These are phyloP conservation scores for Brenthis ino DNA, from an alignment of 2,888 invertebrate genomes.

Conservation along the genomic window DNA sequence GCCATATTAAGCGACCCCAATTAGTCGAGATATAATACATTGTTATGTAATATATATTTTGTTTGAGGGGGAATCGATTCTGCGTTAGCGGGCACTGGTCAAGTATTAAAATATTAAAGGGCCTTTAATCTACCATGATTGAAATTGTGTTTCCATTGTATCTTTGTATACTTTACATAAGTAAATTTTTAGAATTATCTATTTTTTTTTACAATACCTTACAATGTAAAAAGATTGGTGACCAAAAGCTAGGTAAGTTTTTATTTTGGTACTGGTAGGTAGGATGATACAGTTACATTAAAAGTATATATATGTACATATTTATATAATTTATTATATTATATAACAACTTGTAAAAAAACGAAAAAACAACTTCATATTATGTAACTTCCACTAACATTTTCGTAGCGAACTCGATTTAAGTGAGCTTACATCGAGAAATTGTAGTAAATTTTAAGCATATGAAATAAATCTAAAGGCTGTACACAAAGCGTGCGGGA, in stretches of 20 bases:
- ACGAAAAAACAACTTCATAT: too few species aligned
- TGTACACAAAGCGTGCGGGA: constrained; percentile 78
- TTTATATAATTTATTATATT: too few species aligned
- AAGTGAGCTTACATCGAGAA: constrained; percentile 56
- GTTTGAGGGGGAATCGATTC: constrained; percentile 73
- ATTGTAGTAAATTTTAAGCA: constrained; percentile 54
- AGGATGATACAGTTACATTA: too few species aligned
- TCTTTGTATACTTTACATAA: constrained; percentile 39
- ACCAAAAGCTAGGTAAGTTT: background rate
- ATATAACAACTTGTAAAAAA: too few species aligned
- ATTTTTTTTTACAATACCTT: background rate
- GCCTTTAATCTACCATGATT: constrained; percentile 79
- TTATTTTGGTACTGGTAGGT: too few species aligned
- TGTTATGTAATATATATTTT: constrained; percentile 69
- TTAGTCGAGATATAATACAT: constrained; percentile 78
- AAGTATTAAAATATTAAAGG: constrained; percentile 81
- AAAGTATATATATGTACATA: background rate
- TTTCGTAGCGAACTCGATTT: constrained; percentile 15
- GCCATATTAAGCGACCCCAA: constrained; percentile 82
- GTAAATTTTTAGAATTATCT: background rate
- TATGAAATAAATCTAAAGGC: constrained; percentile 79
- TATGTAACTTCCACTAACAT: too few species aligned
- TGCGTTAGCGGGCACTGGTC: constrained; percentile 75
- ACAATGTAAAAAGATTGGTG: background rate
- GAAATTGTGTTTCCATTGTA: constrained; percentile 74